Base-by-base conservation (phyloP, 2,888 invertebrate genomes). In the Altica lythri region DNA sequence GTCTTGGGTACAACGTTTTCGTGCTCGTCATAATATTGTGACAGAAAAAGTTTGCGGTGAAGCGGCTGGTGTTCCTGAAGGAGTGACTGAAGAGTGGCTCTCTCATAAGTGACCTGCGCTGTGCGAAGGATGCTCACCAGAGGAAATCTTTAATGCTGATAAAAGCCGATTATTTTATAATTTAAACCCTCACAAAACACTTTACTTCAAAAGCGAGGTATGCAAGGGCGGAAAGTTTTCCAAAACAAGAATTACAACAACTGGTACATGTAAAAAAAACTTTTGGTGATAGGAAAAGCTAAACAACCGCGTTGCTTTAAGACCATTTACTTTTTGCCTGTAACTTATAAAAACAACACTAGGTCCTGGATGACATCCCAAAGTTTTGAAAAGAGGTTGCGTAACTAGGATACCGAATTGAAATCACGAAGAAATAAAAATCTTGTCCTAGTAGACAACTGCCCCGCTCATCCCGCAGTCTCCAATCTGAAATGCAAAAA, bases 141-240 rank as follows among this genome's bases (percentile, higher is more conserved):
- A 42, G 4, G 42, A 50, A 27, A 45, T 50, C 17, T 43, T 51
- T 34, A 51, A 51, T 43, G 43, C 40, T n/a, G 52, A 52, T 34
- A 45, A 52, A 45, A 35, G 35, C 9, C 35, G 37, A 8, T 45
- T 52, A 1, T 52, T 52, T 52, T 45, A 13, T 10, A 19, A 16
- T 12, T 19, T 52, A 12, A 22, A 10, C 12, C 45, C 45, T 22
- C 22, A 46, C 16, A 37, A 35, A 52, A 52, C 50, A 16, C 43
- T 43, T 10, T 19, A 43, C 4, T 35, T 46, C 25, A 46, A 35
- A 46, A 8, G 34, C 18, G 46, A 35, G 46, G 1, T 35, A 9
- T 35, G 35, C 19, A 35, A 35, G 35, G 35, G 35, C 4, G 35
- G 30, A n/a, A 30, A 30, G 10, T n/a, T n/a, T n/a, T n/a, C n/a